Conservation (phyloP, 2,113 vertebrate genomes). For the Nothocercus nigrocapillus region DNA sequence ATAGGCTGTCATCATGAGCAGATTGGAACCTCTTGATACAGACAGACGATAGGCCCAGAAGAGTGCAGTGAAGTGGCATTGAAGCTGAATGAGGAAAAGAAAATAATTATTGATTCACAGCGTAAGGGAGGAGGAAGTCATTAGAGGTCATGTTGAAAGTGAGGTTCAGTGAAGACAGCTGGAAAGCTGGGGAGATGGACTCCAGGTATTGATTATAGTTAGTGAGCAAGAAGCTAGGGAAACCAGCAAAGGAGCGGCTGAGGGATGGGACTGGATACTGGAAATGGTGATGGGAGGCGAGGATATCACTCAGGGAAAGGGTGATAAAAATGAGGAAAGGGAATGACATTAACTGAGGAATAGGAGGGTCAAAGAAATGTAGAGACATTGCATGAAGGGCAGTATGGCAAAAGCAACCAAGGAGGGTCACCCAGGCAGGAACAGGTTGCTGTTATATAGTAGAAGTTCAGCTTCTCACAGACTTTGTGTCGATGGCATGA, state of each 20-base stretch:
- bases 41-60: conserved; percentile 26
- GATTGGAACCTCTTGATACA: conserved; percentile 55
- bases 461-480: neutral
- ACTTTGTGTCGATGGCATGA: neutral
- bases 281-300: neutral
- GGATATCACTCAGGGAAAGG: neutral
- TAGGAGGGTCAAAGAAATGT: neutral
- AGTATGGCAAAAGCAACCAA: neutral
- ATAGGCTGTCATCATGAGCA: conserved; percentile 48
- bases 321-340: neutral
- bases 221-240: neutral
- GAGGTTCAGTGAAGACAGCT: neutral
- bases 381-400: neutral
- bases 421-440: rapidly evolving
- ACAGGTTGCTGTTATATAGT: neutral
- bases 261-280: neutral
- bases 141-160: conserved; percentile 1
- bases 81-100: neutral
- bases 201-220: neutral
- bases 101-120: conserved; percentile 16
- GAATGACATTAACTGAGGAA: neutral
- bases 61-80: neutral
- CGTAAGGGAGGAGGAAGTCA: neutral
- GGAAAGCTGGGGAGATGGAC: neutral
- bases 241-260: neutral